phyloP scores from a whole-genome alignment of 2,113 vertebrate species.

The Litocranius walleri region DNA sequence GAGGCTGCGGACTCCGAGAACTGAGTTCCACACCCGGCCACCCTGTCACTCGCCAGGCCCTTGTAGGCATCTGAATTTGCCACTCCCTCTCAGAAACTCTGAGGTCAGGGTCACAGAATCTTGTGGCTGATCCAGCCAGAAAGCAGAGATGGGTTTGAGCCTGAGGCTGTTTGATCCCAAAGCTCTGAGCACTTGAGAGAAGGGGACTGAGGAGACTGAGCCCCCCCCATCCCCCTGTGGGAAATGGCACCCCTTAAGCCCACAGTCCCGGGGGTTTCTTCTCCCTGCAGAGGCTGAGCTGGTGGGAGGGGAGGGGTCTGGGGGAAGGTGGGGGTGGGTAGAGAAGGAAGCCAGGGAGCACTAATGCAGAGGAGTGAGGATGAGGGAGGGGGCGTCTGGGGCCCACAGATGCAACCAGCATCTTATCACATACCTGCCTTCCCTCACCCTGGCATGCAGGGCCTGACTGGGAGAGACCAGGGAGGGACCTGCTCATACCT shows the following conservation, averaged over 20 bases:
- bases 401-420: not conserved
- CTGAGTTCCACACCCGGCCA: not conserved
- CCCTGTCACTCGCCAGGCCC: not conserved
- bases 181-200: not conserved
- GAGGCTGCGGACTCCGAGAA: not conserved
- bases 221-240: not conserved
- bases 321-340: fast-evolving
- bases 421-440: not conserved
- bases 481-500: not conserved
- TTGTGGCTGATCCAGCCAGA: not conserved
- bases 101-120: not conserved
- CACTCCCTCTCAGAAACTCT: not conserved
- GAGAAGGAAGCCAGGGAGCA: not conserved
- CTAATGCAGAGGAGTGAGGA: not conserved
- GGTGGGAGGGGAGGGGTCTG: not conserved
- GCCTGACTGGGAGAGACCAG: not conserved
- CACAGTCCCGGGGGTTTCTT: not conserved
- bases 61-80: no score
- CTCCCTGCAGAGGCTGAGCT: not conserved
- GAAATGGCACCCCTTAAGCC: not conserved
- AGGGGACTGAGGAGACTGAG: not conserved
- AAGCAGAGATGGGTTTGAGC: not conserved
- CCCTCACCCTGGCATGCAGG: not conserved
- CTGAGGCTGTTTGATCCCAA: not conserved
- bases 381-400: not conserved